Conservation (phyloP, 1,140 invertebrate species). For the Rhysida immarginata region DNA sequence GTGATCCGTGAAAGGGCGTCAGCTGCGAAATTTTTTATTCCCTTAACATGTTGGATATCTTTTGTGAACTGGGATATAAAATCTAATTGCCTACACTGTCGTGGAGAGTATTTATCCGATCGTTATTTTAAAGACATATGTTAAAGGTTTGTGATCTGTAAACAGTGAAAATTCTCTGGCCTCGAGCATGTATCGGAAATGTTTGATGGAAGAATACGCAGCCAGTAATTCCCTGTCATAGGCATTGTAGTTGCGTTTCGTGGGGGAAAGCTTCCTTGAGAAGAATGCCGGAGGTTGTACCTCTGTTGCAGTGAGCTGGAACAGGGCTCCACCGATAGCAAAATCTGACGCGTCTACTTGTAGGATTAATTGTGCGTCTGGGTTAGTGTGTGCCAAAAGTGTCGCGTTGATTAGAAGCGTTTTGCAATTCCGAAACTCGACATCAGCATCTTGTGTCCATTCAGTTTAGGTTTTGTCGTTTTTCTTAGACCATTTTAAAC, state of each 20-base stretch:
- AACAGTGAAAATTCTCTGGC: background rate
- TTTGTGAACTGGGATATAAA: no score
- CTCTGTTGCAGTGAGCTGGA: no score
- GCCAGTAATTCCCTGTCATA: background rate
- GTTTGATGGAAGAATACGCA: background rate
- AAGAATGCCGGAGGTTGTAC: conserved; percentile 6
- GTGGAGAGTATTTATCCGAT: background rate
- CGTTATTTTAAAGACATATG: background rate
- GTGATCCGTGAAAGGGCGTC: no score
- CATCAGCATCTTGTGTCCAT: background rate
- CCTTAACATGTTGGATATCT: no score
- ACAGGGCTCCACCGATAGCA: no score
- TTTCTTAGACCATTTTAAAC: background rate
- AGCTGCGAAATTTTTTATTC: no score
- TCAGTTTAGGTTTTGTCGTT: background rate
- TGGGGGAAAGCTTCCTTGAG: background rate
- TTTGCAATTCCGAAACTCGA: no score
- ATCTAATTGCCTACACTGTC: background rate
- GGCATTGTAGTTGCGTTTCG: background rate
- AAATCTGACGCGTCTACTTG: no score
- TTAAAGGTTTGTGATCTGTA: background rate
- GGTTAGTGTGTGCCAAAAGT: no score
- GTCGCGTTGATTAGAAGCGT: no score
- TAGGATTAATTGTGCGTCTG: no score
- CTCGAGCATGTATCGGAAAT: background rate